A percentile compares a stretch with the other conserved stretches of the same genome.
phyloP scores from a whole-genome alignment of 2,888 invertebrate species.

The Agapostemon virescens region DNA sequence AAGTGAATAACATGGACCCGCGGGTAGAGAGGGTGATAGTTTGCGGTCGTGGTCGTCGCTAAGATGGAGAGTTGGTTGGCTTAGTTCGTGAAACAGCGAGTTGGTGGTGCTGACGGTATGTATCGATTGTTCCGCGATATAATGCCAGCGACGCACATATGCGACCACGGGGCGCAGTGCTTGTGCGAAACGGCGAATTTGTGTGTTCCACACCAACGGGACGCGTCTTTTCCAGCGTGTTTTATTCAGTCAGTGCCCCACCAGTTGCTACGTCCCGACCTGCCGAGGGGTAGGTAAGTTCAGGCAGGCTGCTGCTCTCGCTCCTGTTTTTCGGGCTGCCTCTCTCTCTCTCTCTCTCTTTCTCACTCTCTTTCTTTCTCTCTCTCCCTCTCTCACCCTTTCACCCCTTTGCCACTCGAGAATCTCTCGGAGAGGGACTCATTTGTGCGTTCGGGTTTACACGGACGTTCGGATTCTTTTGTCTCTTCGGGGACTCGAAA shows the following conservation, averaged over 20 bases:
- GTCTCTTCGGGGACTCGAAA: slow-evolving; percentile 32
- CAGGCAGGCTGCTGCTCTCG: slow-evolving; percentile 13
- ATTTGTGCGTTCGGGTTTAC: slow-evolving; percentile 38
- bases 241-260: slow-evolving; percentile 47
- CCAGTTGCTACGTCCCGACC: slow-evolving; percentile 52
- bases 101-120: slow-evolving; percentile 71
- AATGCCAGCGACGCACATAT: slow-evolving; percentile 72
- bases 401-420: slow-evolving; percentile 17
- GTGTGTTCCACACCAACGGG: slow-evolving; percentile 59
- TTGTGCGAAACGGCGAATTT: slow-evolving; percentile 54
- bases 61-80: slow-evolving; percentile 60
- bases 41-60: slow-evolving; percentile 65
- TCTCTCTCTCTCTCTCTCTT: no score
- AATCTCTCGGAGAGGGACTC: slow-evolving; percentile 11
- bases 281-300: slow-evolving; percentile 48
- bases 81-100: slow-evolving; percentile 67
- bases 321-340: slow-evolving; percentile 34
- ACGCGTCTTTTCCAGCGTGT: slow-evolving; percentile 58
- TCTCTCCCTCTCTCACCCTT: no score
- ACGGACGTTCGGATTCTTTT: slow-evolving; percentile 29
- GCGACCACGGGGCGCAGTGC: slow-evolving; percentile 59
- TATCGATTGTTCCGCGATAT: slow-evolving; percentile 77
- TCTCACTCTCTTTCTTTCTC: no score
- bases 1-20: slow-evolving; percentile 67
- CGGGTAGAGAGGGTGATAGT: slow-evolving; percentile 58